A percentile compares a stretch with the other conserved stretches of the same genome.
These are phyloP conservation scores for Brachionus calyciflorus DNA, from an alignment of 1,140 invertebrate genomes.

Conservation along the genomic window DNA sequence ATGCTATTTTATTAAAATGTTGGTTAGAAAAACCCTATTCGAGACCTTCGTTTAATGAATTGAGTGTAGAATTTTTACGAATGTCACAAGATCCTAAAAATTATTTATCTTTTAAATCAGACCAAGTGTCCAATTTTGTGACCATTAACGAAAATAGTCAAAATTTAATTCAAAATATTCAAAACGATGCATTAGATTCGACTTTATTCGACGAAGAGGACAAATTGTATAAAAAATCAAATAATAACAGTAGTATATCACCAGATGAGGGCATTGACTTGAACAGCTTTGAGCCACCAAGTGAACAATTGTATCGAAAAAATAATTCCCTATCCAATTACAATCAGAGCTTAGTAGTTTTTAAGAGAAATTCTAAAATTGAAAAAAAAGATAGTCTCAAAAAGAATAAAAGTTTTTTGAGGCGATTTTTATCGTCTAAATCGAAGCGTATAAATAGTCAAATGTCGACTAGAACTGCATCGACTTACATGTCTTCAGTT, in stretches of 20 bases:
- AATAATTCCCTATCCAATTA: neutral
- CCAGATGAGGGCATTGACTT: slow-evolving; percentile 23
- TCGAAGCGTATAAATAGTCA: neutral
- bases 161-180: neutral
- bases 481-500: slow-evolving; percentile 21
- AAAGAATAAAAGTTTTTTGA: neutral
- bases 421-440: neutral
- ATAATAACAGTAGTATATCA: neutral
- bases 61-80: neutral
- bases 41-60: slow-evolving; percentile 25
- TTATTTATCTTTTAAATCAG: slow-evolving; percentile 19
- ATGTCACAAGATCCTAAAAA: neutral
- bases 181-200: neutral
- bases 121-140: neutral
- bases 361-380: slow-evolving; percentile 11
- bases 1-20: slow-evolving; percentile 2
- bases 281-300: neutral
- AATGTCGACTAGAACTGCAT: neutral
- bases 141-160: slow-evolving; percentile 25
- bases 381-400: neutral
- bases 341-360: slow-evolving; percentile 8
- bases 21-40: slow-evolving; percentile 12
- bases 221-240: neutral
- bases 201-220: neutral
- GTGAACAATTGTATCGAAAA: slow-evolving; percentile 15